Base-by-base conservation (phyloP, 2,797 vertebrate genomes). In the Neomorphus geoffroyi region DNA sequence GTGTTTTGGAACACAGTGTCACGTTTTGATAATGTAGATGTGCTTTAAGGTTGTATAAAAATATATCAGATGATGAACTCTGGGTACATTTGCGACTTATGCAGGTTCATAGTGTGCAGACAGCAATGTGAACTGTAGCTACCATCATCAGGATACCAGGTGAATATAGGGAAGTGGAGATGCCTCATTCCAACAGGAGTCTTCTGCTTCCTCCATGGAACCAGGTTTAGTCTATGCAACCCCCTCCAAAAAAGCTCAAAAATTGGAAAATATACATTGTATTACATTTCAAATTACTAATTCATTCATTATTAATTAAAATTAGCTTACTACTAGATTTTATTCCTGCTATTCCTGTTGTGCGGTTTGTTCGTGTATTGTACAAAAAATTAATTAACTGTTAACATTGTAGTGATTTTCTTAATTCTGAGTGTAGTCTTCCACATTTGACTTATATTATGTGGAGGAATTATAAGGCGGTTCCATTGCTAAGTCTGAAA, bases 71-170 rank as follows among this genome's bases (percentile, higher is more conserved):
- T 45, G 43, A 43, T 22, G 85, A 80, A 50, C 56, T 30, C 19
- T 65, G 65, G 64, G 7, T 46, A 6, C 2, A 0, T 84, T 39
- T 72, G 45, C 62, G 53, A 10, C 0, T 0, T 11, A 28, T 2
- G 1, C 1, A 2, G 12, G 57, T 50, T 69, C 37, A 2, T 19
- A 6, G 23, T 28, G 58, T 69, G 51, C 27, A 56, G 56, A 27
- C 37, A 79, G 32, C 46, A 17, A 13, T 7, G 45, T 1, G 2
- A 37, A 7, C 11, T 61, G 33, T 46, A 33, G 33, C 53, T 72
- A 3, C 35, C 3, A 2, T 28, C n/a, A 4, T 1, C n/a, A 21
- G 56, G 11, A 30, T 70, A 37, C 51, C 24, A 43, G 43, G 45
- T 1, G 9, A 88, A 28, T 11, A 6, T 3, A n/a, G 50, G 13